Conservation (phyloP, 1,140 invertebrate species). For the Calycopis cecrops region DNA sequence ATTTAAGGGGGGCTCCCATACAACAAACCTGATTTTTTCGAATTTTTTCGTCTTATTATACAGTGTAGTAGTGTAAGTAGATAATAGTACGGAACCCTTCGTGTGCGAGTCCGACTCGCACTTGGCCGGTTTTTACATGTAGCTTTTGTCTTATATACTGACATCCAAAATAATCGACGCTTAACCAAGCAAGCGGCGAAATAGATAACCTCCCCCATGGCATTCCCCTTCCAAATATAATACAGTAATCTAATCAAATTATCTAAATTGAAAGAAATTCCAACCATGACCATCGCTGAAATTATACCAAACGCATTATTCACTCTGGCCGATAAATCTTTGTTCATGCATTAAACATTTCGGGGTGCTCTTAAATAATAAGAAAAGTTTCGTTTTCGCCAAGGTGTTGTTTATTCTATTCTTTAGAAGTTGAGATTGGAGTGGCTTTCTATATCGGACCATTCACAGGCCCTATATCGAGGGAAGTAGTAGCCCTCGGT, state of each 20-base stretch:
- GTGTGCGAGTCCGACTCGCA: too few species aligned
- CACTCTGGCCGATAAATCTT: conserved; percentile 54
- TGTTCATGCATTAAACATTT: conserved; percentile 64
- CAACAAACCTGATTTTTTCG: too few species aligned
- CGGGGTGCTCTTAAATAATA: conserved; percentile 63
- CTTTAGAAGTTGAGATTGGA: conserved; percentile 62
- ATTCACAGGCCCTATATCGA: conserved; percentile 46
- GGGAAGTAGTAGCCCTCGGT: conserved; percentile 49
- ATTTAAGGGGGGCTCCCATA: too few species aligned
- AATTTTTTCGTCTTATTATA: too few species aligned
- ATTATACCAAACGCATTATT: conserved; percentile 52
- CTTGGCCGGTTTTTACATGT: too few species aligned
- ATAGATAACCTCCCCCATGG: background rate
- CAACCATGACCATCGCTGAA: conserved; percentile 37
- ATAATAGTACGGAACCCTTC: too few species aligned
- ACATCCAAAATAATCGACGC: too few species aligned
- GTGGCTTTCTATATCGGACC: conserved; percentile 49
- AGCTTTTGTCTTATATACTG: too few species aligned
- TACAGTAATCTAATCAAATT: background rate
- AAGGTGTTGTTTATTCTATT: conserved; percentile 62
- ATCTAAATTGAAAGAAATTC: conserved; percentile 16
- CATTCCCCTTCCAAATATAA: background rate
- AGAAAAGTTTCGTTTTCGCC: conserved; percentile 50
- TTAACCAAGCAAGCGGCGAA: too few species aligned
- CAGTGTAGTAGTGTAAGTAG: too few species aligned